Percentiles rank a stretch among this genome's conserved stretches.
These are phyloP conservation scores for Sebastes nivosus DNA, from an alignment of 2,797 vertebrate genomes.

Conservation along the genomic window DNA sequence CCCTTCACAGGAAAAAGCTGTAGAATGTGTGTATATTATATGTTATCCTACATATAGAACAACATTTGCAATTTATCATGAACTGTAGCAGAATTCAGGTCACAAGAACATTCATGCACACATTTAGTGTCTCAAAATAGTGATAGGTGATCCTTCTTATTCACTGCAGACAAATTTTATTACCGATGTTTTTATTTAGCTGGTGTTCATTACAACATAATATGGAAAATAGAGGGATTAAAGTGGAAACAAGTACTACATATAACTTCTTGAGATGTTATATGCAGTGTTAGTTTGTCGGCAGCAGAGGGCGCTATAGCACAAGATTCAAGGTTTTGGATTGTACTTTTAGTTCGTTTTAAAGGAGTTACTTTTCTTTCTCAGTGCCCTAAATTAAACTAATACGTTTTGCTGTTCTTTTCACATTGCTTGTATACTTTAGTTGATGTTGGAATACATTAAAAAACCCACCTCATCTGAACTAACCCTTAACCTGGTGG, in stretches of 20 bases:
- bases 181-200: neutral
- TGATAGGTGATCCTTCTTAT: neutral
- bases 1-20: neutral
- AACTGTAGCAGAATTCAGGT: neutral
- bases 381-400: neutral
- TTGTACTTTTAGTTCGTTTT: neutral
- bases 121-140: neutral
- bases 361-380: neutral
- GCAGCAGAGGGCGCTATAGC: constrained; percentile 60
- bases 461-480: neutral
- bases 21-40: neutral
- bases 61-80: neutral
- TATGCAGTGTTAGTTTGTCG: neutral
- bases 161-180: neutral
- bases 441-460: neutral
- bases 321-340: neutral
- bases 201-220: neutral
- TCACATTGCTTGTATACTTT: neutral
- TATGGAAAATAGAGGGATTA: neutral
- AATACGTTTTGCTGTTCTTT: neutral
- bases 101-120: neutral
- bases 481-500: neutral
- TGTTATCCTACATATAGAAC: neutral
- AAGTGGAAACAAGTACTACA: neutral
- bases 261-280: neutral